A percentile compares a stretch with the other conserved stretches of the same genome.
Conservation (phyloP, 2,113 vertebrate genomes). For the Centropristis striata region DNA sequence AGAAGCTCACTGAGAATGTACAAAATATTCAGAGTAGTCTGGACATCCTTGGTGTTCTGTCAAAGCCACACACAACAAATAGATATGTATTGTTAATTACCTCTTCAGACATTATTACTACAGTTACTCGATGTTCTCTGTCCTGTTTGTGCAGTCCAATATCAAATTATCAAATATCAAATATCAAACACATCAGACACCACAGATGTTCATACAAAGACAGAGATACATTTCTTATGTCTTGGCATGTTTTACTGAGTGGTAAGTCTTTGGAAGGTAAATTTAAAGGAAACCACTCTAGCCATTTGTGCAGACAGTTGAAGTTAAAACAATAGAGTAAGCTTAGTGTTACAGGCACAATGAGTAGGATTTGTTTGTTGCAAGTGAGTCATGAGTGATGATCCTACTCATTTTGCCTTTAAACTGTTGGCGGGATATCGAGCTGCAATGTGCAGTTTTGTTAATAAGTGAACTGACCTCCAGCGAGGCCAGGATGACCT, state of each 20-base stretch:
- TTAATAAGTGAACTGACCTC: slow-evolving; percentile 86
- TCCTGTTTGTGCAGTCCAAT: neutral
- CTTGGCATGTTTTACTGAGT: too few relatives aligned
- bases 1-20: slow-evolving; percentile 94
- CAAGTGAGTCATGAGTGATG: too few relatives aligned
- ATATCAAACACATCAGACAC: too few relatives aligned
- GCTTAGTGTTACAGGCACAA: neutral
- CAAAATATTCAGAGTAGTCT: slow-evolving; percentile 93
- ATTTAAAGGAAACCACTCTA: neutral
- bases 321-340: neutral
- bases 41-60: slow-evolving; percentile 93
- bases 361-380: too few relatives aligned
- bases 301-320: neutral
- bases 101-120: too few relatives aligned
- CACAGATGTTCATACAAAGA: neutral
- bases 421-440: neutral
- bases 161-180: neutral
- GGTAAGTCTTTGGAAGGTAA: neutral
- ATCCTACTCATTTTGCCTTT: too few relatives aligned
- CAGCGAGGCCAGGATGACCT: slow-evolving; percentile 92
- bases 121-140: neutral
- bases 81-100: neutral
- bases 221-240: neutral
- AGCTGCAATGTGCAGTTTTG: neutral
- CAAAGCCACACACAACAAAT: slow-evolving; percentile 47